Evolutionary conservation across 1,140 invertebrate species (phyloP).

Genomic region (Drosophila punjabiensis): DNA sequence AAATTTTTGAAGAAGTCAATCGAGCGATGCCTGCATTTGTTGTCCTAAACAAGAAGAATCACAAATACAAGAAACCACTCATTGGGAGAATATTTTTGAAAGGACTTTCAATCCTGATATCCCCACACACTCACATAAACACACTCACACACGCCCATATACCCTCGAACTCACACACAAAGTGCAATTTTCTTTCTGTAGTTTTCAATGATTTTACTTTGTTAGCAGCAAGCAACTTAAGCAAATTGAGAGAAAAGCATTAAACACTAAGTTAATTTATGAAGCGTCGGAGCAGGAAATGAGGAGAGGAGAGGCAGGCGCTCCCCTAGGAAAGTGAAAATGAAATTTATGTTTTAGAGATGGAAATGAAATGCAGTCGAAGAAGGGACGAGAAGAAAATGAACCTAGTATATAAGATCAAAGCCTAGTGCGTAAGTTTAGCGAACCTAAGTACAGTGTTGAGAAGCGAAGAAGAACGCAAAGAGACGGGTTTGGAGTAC

Average conservation of each 20-base stretch:
- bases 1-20: slow-evolving; percentile 35
- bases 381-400: slow-evolving; percentile 27
- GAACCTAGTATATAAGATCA: slow-evolving; percentile 75
- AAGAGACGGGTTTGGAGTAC: slow-evolving; percentile 1
- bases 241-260: slow-evolving; percentile 55
- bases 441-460: slow-evolving; percentile 66
- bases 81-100: slow-evolving; percentile 31
- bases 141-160: slow-evolving; percentile 6
- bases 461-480: slow-evolving; percentile 41
- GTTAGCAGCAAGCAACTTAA: slow-evolving; percentile 54
- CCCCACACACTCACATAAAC: background rate
- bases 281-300: slow-evolving; percentile 25
- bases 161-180: slow-evolving; percentile 51
- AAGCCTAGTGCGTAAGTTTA: slow-evolving; percentile 72
- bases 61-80: slow-evolving; percentile 57
- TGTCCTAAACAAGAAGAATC: slow-evolving; percentile 52
- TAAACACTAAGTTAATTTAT: slow-evolving; percentile 64
- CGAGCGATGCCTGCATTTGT: slow-evolving; percentile 44
- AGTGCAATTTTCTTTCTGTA: slow-evolving; percentile 69
- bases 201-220: slow-evolving; percentile 52
- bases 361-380: slow-evolving; percentile 28
- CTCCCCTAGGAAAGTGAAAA: slow-evolving; percentile 48
- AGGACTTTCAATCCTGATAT: slow-evolving; percentile 33
- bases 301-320: slow-evolving; percentile 2
- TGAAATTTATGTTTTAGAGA: slow-evolving; percentile 52